These are phyloP conservation scores for Malacoctenus gilli DNA, from an alignment of 2,797 vertebrate genomes.

Conservation along the genomic window DNA sequence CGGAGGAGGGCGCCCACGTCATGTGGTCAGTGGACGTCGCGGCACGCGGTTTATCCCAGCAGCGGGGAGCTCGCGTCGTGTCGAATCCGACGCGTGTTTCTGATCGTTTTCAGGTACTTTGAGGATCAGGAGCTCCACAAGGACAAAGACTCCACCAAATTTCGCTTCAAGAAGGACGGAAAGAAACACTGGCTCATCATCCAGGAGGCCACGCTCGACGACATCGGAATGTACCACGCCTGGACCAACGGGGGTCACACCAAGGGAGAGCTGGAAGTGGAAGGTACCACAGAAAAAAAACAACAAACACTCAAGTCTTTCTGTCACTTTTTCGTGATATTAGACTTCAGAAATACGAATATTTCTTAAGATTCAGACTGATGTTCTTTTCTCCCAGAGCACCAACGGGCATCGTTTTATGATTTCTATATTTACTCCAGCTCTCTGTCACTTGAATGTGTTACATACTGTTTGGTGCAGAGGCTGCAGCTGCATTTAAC, in stretches of 20 bases:
- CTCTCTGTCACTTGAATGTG: constrained; percentile 17
- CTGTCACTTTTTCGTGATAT: neutral
- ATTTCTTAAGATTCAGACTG: too few species aligned
- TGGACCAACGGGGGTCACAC: constrained; percentile 91
- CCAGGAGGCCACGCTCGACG: constrained; percentile 84
- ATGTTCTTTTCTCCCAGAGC: too few species aligned
- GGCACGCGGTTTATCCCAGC: too few species aligned
- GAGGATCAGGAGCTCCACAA: constrained; percentile 86
- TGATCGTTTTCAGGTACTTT: constrained; percentile 80
- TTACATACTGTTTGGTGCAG: constrained; percentile 4
- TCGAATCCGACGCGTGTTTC: too few species aligned
- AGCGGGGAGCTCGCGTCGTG: too few species aligned
- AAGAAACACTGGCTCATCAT: constrained; percentile 88
- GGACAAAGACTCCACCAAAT: constrained; percentile 79
- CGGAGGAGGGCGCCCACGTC: constrained; percentile 91
- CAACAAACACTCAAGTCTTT: neutral
- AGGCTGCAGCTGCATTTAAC: constrained; percentile 34
- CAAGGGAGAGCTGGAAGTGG: constrained; percentile 91
- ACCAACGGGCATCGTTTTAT: too few species aligned
- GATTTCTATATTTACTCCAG: constrained; percentile 7
- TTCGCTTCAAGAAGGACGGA: constrained; percentile 91
- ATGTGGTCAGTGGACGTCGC: constrained; percentile 84
- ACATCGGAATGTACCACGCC: constrained; percentile 87
- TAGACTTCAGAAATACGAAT: too few species aligned
- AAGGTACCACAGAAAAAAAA: constrained; percentile 79